phyloP scores from a whole-genome alignment of 2,797 vertebrate genomes.

The Arnoldichthys spilopterus region DNA sequence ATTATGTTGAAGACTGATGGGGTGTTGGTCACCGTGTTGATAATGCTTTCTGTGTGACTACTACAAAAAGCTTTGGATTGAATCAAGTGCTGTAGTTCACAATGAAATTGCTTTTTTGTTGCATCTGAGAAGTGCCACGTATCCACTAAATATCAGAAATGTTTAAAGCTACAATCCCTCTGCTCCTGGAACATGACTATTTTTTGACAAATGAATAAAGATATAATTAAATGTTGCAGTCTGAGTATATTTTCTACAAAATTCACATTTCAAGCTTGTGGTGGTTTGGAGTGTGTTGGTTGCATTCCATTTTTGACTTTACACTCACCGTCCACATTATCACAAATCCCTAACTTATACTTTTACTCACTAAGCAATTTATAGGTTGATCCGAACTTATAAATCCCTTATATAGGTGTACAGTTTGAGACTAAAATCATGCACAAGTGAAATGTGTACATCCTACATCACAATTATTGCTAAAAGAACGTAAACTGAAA shows the following conservation, averaged over 20 bases:
- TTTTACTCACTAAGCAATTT: neutral
- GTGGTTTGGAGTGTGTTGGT: neutral
- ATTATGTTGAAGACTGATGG: slow-evolving; percentile 7
- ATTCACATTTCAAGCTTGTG: no score
- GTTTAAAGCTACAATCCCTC: slow-evolving; percentile 55
- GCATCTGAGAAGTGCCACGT: slow-evolving; percentile 3
- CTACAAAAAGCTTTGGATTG: slow-evolving; percentile 9
- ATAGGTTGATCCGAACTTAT: neutral
- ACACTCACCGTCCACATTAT: neutral
- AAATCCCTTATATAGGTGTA: neutral
- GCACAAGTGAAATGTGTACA: no score
- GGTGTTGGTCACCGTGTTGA: neutral
- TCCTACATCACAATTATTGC: no score
- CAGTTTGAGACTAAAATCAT: neutral
- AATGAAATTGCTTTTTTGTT: slow-evolving; percentile 9
- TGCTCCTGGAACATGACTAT: slow-evolving; percentile 64
- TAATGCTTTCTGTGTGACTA: neutral
- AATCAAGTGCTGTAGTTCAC: neutral
- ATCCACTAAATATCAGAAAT: slow-evolving; percentile 37
- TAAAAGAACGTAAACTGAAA: no score
- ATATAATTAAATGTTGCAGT: slow-evolving; percentile 43
- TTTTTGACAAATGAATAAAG: slow-evolving; percentile 74
- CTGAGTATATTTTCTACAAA: neutral
- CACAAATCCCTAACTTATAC: neutral
- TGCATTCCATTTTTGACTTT: neutral